Evolutionary conservation across 35 echinoderm and acorn worm species (phyloP), one percentile per base, ranked within the genome.

Genomic region (Ptychodera flava): DNA sequence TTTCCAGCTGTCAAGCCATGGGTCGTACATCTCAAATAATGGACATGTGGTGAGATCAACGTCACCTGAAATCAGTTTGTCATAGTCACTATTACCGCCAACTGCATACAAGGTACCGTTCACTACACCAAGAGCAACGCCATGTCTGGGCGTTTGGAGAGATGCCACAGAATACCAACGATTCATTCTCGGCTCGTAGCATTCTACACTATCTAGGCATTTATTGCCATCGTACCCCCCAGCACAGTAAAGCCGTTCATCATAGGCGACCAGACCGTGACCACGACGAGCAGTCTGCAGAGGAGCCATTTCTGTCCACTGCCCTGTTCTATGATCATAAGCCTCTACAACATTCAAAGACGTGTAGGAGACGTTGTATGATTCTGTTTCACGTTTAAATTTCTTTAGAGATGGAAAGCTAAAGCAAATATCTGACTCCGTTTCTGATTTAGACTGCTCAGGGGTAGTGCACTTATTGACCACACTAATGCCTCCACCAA

Each of bases 161-260:
- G 96, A 90, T 1, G 92, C 90, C 33, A 97, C 90, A 0, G 92
- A 90, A 0, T 89, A 89, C 96, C 96, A 99, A 10, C 90, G 87
- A 36, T 99, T 93, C 0, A 92, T 99, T n/a, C 94, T 83, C 22
- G 96, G 96, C 37, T 99, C 96, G 33, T 94, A 99, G 0, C 96
- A 35, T 35, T 99, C 96, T 0, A 82, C 93, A 29, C 90, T 99
- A 64, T 99, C 92, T 35, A 99, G 78, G 80, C 96, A 99, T 15
- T 90, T 94, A 1, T 90, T 92, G 76, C 92, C 96, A 90, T 99
- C 96, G 34, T 99, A 99, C 10, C 96, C 96, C 28, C 96, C 96
- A 1, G 94, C 85, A 30, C 92, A 90, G 45, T 99, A 99, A 28
- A 99, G 79, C 14, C 94, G 87, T 16, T 92, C 96, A 34, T 99